Evolutionary conservation across 1,140 invertebrate species (phyloP), one percentile per base, ranked within the genome.

Genomic region (Grapholita molesta): DNA sequence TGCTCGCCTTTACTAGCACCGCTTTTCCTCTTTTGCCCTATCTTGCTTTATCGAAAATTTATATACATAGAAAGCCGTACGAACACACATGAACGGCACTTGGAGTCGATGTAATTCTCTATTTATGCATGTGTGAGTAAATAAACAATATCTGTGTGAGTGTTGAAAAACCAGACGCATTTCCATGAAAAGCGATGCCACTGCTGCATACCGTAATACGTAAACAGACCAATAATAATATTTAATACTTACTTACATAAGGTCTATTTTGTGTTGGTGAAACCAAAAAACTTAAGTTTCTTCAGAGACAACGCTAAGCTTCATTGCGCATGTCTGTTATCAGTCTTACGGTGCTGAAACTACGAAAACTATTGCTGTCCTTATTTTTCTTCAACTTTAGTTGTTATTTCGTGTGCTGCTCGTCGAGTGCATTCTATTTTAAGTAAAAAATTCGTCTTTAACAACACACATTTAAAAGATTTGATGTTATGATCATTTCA

Each of bases 11-110:
- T 82, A 88, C 82, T 86, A 83, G 77, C 57, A 74, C 61, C 80
- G 82, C 75, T 87, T 87, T 83, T 86, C 85, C 85, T 82, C 84
- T 84, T 83, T 84, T 84, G 71, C 80, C 81, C 84, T 84, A 84
- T 90, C 85, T 86, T 83, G 77, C 84, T 89, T 84, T 78, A 81
- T 79, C 85, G 84, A 85, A 84, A 86, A 79, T 83, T 78, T 85
- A 82, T 74, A 71, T 77, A 79, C 75, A 84, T 72, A 82, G 72
- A 78, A 72, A 80, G 68, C 42, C 76, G 42, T 79, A 80, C 75
- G 71, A 75, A 83, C 82, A 88, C 84, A 89, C 82, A 87, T 78
- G 71, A 68, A 83, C 77, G 78, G 80, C 74, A 85, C 74, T 78
- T 71, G 69, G 64, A 74, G 67, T 74, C 65, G 67, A 18, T 61